A percentile compares a stretch with the other conserved stretches of the same genome.
Conservation (phyloP, 2,888 invertebrate genomes). For the Lymantria dispar region DNA sequence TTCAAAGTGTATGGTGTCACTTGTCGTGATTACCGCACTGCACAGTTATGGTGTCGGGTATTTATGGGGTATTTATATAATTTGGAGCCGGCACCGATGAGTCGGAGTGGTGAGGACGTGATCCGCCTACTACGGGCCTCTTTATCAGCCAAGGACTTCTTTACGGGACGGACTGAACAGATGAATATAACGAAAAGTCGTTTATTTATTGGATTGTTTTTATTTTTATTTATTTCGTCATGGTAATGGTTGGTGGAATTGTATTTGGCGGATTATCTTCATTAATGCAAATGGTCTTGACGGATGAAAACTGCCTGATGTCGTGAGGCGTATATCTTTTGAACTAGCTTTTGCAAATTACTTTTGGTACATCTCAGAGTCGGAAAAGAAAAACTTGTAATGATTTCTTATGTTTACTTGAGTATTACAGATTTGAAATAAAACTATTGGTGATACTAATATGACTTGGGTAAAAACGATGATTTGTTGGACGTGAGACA, state of each 20-base stretch:
- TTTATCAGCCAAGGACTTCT: slow-evolving; percentile 31
- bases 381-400: no score
- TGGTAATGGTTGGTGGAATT: slow-evolving; percentile 13
- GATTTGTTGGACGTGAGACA: no score
- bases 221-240: slow-evolving; percentile 18
- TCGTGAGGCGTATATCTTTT: not conserved
- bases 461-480: no score
- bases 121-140: slow-evolving; percentile 39
- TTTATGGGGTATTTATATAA: slow-evolving; percentile 41
- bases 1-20: slow-evolving; percentile 34
- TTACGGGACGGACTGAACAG: slow-evolving; percentile 22
- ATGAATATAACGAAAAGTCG: slow-evolving; percentile 22
- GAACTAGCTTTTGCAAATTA: not conserved
- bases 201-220: slow-evolving; percentile 29
- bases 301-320: not conserved
- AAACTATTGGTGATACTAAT: no score
- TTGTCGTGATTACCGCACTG: slow-evolving; percentile 36
- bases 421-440: no score
- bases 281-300: slow-evolving; percentile 6
- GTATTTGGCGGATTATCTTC: slow-evolving; percentile 20
- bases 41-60: slow-evolving; percentile 34
- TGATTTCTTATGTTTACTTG: no score
- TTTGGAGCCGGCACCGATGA: slow-evolving; percentile 33
- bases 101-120: slow-evolving; percentile 35
- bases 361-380: not conserved